phyloP scores from a whole-genome alignment of 2,888 invertebrate species.

The Clunio marinus region DNA sequence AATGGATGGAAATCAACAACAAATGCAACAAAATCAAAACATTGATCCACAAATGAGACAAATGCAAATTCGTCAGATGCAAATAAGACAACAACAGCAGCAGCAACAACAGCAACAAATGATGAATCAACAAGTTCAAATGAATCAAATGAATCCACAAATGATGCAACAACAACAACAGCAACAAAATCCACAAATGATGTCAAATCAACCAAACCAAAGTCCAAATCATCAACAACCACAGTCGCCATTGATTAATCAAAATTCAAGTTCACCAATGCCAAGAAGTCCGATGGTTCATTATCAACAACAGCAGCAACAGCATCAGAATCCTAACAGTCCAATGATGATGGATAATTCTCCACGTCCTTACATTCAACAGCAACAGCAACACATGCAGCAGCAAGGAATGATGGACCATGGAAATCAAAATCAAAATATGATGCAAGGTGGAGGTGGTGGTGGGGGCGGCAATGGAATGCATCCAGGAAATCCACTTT shows the following conservation, averaged over 20 bases:
- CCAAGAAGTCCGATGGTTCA: constrained; percentile 58
- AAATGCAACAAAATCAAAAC: constrained; percentile 48
- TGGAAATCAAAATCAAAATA: constrained; percentile 44
- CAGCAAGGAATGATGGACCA: constrained; percentile 46
- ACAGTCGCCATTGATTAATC: constrained; percentile 52
- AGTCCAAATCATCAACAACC: constrained; percentile 48
- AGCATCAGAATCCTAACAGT: constrained; percentile 48
- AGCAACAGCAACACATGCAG: constrained; percentile 53
- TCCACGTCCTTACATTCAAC: constrained; percentile 45
- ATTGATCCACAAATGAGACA: constrained; percentile 46
- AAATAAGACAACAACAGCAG: constrained; percentile 53
- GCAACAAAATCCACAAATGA: constrained; percentile 43
- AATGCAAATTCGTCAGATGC: constrained; percentile 50
- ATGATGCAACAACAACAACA: constrained; percentile 49
- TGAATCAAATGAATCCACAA: constrained; percentile 51
- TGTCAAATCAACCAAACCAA: constrained; percentile 46
- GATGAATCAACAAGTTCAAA: constrained; percentile 46
- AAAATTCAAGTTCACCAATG: constrained; percentile 55
- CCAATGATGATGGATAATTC: constrained; percentile 52
- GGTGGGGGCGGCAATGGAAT: constrained; percentile 50
- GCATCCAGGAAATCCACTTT: constrained; percentile 57
- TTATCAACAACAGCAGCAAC: constrained; percentile 46
- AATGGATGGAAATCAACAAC: constrained; percentile 35
- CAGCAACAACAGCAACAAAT: constrained; percentile 46
- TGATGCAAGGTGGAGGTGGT: constrained; percentile 44